Evolutionary conservation across 30 jellyfish, hydroid and myxozoan species (phyloP).

Genomic region (Aurelia aurita): DNA sequence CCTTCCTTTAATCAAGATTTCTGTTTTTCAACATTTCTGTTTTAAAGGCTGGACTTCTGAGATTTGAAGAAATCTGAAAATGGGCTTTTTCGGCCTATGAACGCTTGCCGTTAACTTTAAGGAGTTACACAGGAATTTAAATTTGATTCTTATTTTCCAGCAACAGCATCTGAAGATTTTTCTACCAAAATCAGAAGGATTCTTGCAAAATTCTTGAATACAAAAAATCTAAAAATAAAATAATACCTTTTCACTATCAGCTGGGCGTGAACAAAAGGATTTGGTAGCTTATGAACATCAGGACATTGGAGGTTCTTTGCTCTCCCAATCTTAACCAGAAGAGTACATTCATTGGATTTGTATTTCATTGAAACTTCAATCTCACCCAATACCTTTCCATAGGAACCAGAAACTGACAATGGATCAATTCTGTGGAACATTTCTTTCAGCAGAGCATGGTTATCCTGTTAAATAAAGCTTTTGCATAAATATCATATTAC

Average conservation of each 20-base stretch:
- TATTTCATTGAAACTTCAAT: conserved; percentile 79
- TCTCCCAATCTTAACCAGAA: conserved; percentile 84
- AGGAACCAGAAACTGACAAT: conserved; percentile 47
- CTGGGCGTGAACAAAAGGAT: conserved; percentile 67
- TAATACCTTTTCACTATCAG: conserved; percentile 64
- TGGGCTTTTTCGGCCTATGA: too few relatives aligned
- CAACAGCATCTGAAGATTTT: too few relatives aligned
- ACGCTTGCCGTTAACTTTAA: too few relatives aligned
- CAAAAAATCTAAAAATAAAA: too few relatives aligned
- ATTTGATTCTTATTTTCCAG: too few relatives aligned
- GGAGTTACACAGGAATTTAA: too few relatives aligned
- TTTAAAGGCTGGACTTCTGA: too few relatives aligned
- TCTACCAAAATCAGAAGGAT: too few relatives aligned
- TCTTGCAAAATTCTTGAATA: too few relatives aligned
- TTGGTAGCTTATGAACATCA: conserved; percentile 79
- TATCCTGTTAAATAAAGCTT: conserved; percentile 40
- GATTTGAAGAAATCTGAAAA: too few relatives aligned
- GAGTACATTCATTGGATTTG: conserved; percentile 64
- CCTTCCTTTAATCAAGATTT: too few relatives aligned
- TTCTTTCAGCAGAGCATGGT: conserved; percentile 81
- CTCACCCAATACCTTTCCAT: conserved; percentile 67
- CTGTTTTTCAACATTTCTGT: too few relatives aligned
- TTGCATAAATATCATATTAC: background rate
- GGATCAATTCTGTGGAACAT: conserved; percentile 86
- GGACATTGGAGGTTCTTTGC: conserved; percentile 65